Evolutionary conservation across 2,113 vertebrate species (phyloP), one percentile per base, ranked within the genome.

Genomic region (Uria aalge): DNA sequence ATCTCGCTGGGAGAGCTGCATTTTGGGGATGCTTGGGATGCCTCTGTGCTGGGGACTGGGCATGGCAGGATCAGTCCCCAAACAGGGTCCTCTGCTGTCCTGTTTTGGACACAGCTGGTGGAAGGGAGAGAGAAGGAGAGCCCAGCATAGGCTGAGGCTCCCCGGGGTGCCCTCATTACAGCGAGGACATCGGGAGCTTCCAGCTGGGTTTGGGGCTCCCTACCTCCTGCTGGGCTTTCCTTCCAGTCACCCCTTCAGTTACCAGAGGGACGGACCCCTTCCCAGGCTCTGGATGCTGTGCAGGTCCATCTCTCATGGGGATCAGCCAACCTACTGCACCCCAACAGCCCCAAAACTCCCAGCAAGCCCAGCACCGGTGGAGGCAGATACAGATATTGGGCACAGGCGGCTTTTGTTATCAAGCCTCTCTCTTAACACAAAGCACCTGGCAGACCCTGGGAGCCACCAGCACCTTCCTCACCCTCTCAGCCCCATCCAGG

Each of bases 321-420:
- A 21, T 79, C 24, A 7, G 60, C 67, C 23, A 8, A 79, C 19
- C 38, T 30, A 2, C 60, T 17, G 40, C 55, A 63, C 15, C 69
- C 55, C 62, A 62, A 22, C 23, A 45, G 43, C 38, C 64, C 78
- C 73, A 23, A 72, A 41, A 19, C 64, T 34, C 34, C 7, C 40
- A 26, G 30, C 38, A 38, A 81, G 26, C 32, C 1, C 52, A 57
- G 20, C 30, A 62, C 38, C 18, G 34, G 1, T 4, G 16, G 30
- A 24, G 20, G n/a, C 27, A 50, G 27, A 12, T 0, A 2, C 9
- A 3, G 52, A 7, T 2, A 16, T 0, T 4, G 29, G 34, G 41
- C 69, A 24, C 38, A 6, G 38, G 12, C 5, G 23, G 55, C 5
- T 64, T 32, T 30, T 32, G 36, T 27, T 9, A 6, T 5, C 74